Evolutionary conservation across 2,888 invertebrate genomes (phyloP), one percentile per base, ranked within the genome.

Genomic region (Halictus ligatus): DNA sequence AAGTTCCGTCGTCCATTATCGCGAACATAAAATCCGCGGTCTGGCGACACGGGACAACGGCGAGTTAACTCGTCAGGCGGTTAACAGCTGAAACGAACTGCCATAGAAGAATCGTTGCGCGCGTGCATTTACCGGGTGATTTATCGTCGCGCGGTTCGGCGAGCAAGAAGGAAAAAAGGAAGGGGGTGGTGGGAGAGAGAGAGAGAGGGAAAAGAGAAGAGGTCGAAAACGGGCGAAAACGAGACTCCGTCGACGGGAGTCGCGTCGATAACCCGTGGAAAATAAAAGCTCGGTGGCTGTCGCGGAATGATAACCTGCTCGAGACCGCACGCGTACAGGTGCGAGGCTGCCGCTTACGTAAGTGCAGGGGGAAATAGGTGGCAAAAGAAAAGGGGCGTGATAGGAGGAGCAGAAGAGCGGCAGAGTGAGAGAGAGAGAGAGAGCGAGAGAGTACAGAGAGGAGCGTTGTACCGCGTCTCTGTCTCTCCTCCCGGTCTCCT

Each of bases 351-450:
- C 75, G 82, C 48, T 74, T 77, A 54, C 76, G 85, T 79, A 81
- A 85, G 72, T 50, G 77, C 73, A 67, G 69, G 76, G 77, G 72
- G 67, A 71, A 82, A 81, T 78, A 83, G 73, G 75, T 75, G 85
- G 81, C 77, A 80, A 86, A 81, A 79, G 74, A 74, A 75, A 75
- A 71, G 81, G 86, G 78, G 78, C 50, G 81, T 64, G 54, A 72
- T 64, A 46, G 64, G 8, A 60, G 78, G 78, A 46, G 67, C n/a
- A 25, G 73, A 72, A 64, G 73, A 69, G 64, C 71, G 50, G 21
- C 13, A 48, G 50, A 7, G 21, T 29, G 50, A 46, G 46, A 46
- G 46, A 12, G 78, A 35, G 35, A 3, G 35, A 35, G 35, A 35
- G 35, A 35, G 67, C 50, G 69, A 72, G 25, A 60, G 77, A 78